Conservation (phyloP, 2,888 invertebrate species). For the Ephialtes manifestator region DNA sequence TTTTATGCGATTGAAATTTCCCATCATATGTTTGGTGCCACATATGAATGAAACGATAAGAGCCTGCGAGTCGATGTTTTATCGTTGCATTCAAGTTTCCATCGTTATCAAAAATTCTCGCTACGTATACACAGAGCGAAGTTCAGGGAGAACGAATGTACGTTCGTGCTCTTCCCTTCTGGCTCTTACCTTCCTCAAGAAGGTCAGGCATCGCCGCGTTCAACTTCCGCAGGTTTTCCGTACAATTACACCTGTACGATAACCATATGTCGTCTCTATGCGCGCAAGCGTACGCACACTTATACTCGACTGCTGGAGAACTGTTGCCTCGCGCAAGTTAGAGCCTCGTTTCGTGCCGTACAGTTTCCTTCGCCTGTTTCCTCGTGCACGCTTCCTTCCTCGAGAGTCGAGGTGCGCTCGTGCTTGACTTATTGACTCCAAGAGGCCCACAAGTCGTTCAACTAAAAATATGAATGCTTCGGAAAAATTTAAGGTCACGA, state of each 20-base stretch:
- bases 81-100: slow-evolving; percentile 31
- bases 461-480: neutral
- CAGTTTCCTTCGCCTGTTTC: slow-evolving; percentile 73
- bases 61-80: slow-evolving; percentile 8
- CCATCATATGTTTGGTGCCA: neutral
- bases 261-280: slow-evolving; percentile 73
- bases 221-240: slow-evolving; percentile 78
- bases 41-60: slow-evolving; percentile 57
- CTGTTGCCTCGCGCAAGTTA: slow-evolving; percentile 40
- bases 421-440: slow-evolving; percentile 45
- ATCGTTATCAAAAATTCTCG: slow-evolving; percentile 26
- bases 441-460: slow-evolving; percentile 25
- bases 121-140: slow-evolving; percentile 22
- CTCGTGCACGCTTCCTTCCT: slow-evolving; percentile 77
- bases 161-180: slow-evolving; percentile 40
- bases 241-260: slow-evolving; percentile 80
- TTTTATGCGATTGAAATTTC: neutral
- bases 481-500: neutral
- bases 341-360: slow-evolving; percentile 56
- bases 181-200: slow-evolving; percentile 70
- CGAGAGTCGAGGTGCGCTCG: slow-evolving; percentile 37
- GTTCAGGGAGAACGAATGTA: slow-evolving; percentile 2
- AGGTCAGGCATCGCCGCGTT: slow-evolving; percentile 71
- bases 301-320: slow-evolving; percentile 18
- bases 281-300: slow-evolving; percentile 28